phyloP scores from a whole-genome alignment of 2,113 vertebrate genomes.

The Otocyon megalotis region DNA sequence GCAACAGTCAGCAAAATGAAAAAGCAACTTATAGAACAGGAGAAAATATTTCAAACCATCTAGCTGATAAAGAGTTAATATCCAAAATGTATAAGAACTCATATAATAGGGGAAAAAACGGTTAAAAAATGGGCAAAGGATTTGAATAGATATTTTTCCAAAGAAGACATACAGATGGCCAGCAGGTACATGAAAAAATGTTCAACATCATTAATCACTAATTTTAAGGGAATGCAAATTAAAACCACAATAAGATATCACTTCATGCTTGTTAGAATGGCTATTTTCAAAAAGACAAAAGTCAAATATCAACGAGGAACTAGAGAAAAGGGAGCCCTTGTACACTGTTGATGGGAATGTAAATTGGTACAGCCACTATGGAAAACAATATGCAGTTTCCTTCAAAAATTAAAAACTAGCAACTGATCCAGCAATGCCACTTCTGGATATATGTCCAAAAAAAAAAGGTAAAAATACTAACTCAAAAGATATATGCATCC shows the following conservation, averaged over 20 bases:
- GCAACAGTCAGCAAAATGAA: background rate
- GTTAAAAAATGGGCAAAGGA: background rate
- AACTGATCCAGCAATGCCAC: background rate
- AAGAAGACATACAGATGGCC: background rate
- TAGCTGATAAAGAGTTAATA: background rate
- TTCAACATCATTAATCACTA: background rate
- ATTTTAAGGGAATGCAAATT: background rate
- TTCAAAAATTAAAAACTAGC: background rate
- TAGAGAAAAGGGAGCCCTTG: background rate
- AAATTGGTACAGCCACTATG: background rate
- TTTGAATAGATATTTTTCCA: background rate
- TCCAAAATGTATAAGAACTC: background rate
- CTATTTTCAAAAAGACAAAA: background rate
- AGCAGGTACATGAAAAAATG: background rate
- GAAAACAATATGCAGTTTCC: background rate
- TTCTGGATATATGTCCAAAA: background rate
- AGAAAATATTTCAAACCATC: background rate
- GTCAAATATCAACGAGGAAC: background rate
- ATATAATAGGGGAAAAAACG: background rate
- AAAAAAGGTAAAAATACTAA: background rate
- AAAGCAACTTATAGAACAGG: background rate
- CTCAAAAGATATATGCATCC: background rate
- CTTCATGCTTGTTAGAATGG: background rate
- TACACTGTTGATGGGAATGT: background rate
- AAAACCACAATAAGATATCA: background rate